phyloP scores from a whole-genome alignment of 2,888 invertebrate genomes.

The Oxycera nigricornis region DNA sequence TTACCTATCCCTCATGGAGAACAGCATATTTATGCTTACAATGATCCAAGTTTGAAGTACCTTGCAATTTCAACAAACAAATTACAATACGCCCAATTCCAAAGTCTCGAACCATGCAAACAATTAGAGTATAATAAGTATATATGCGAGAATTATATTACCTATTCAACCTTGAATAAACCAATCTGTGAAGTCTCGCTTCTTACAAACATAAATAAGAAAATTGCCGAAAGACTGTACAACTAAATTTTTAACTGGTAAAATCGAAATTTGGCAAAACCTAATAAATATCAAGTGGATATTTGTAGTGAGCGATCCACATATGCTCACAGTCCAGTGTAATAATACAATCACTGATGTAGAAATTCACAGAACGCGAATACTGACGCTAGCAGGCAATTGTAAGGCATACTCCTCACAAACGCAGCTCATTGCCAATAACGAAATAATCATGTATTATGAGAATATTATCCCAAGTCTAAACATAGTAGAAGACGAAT shows the following conservation, averaged over 20 bases:
- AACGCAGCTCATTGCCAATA: not conserved
- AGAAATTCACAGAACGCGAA: not conserved
- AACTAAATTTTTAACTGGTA: not conserved
- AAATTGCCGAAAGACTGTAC: not conserved
- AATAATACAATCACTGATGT: not conserved
- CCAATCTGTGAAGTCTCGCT: not conserved
- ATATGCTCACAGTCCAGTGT: no score
- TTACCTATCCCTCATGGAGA: conserved; percentile 22
- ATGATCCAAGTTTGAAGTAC: conserved; percentile 27
- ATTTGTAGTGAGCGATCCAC: conserved; percentile 11
- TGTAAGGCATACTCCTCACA: conserved; percentile 8
- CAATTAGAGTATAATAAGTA: conserved; percentile 7
- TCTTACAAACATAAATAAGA: no score
- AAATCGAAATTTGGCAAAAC: conserved; percentile 16
- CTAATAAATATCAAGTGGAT: not conserved
- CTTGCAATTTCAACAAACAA: conserved; percentile 13
- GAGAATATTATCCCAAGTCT: conserved; percentile 1
- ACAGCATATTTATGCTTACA: conserved; percentile 24
- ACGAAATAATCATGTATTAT: not conserved
- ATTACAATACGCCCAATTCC: conserved; percentile 3
- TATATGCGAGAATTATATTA: conserved; percentile 30
- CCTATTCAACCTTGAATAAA: conserved; percentile 10
- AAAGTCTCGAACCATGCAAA: not conserved
- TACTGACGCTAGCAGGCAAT: not conserved
- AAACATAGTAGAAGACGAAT: conserved; percentile 12